Conservation (phyloP, 2,888 invertebrate genomes). For the Drepanosiphum platanoidis region DNA sequence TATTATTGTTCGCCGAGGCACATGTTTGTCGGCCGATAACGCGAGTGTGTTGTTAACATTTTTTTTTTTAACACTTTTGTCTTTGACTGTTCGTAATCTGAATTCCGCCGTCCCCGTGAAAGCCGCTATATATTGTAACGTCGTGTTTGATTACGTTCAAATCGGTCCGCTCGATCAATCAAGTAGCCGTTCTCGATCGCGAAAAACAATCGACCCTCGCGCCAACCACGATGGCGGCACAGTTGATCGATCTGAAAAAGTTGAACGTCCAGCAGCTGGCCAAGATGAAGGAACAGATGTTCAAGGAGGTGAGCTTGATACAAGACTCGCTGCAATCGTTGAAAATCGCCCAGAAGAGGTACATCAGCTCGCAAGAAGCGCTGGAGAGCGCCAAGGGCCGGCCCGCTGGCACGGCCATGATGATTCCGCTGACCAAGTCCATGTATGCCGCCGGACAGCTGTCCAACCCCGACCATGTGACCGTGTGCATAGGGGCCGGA, state of each 20-base stretch:
- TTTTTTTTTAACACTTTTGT: background rate
- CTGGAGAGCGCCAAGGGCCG: conserved; percentile 77
- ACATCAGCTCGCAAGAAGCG: conserved; percentile 86
- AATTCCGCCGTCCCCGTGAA: no score
- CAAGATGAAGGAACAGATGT: conserved; percentile 64
- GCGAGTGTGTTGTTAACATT: background rate
- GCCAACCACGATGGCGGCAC: conserved; percentile 4
- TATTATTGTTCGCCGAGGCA: no score
- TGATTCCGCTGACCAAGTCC: conserved; percentile 96
- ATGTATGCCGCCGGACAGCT: conserved; percentile 96
- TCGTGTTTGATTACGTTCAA: background rate
- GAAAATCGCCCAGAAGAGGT: conserved; percentile 90
- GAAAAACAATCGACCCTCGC: background rate
- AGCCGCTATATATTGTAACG: background rate
- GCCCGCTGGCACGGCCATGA: conserved; percentile 82
- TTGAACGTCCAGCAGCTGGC: conserved; percentile 43
- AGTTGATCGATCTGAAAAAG: conserved; percentile 46
- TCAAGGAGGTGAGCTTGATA: conserved; percentile 85
- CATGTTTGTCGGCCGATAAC: background rate
- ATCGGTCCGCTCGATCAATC: background rate
- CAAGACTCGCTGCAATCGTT: conserved; percentile 89
- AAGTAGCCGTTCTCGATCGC: background rate
- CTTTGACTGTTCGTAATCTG: no score
- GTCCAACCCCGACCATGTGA: conserved; percentile 83
- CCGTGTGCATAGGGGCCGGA: conserved; percentile 96